These are phyloP conservation scores for Erebia epiphron DNA, from an alignment of 2,888 invertebrate species.

Conservation along the genomic window DNA sequence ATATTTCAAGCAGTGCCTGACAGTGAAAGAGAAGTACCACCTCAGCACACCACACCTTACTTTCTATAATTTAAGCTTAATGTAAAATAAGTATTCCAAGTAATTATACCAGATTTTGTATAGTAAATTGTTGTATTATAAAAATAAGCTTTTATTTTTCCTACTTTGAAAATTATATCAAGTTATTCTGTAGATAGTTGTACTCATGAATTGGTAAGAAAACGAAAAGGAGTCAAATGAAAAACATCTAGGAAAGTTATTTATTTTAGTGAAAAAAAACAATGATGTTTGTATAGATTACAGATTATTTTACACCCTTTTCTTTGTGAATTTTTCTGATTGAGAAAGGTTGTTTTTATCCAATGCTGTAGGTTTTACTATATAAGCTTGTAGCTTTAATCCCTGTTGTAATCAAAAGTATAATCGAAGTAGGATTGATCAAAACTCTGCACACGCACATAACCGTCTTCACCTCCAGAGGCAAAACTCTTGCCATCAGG, in stretches of 20 bases:
- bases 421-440: constrained; percentile 98
- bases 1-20: constrained; percentile 98
- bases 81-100: constrained; percentile 41
- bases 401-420: constrained; percentile 91
- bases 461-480: constrained; percentile 99
- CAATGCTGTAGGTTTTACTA: constrained; percentile 13
- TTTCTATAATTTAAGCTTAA: constrained; percentile 88
- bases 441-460: constrained; percentile 97
- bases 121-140: constrained; percentile 69
- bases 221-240: background rate
- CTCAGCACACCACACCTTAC: constrained; percentile 96
- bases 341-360: background rate
- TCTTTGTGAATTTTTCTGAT: background rate
- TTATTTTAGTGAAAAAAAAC: constrained; percentile 5
- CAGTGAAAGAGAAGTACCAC: constrained; percentile 95
- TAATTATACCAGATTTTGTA: constrained; percentile 41
- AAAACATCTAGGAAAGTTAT: constrained; percentile 5
- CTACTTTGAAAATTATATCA: background rate
- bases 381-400: constrained; percentile 50
- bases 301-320: background rate
- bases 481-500: constrained; percentile 98
- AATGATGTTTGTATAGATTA: background rate
- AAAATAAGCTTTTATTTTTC: constrained; percentile 31
- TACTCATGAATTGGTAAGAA: background rate
- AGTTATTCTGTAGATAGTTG: background rate